Evolutionary conservation across 2,797 vertebrate species (phyloP).

Genomic region (Macropus fuliginosus): DNA sequence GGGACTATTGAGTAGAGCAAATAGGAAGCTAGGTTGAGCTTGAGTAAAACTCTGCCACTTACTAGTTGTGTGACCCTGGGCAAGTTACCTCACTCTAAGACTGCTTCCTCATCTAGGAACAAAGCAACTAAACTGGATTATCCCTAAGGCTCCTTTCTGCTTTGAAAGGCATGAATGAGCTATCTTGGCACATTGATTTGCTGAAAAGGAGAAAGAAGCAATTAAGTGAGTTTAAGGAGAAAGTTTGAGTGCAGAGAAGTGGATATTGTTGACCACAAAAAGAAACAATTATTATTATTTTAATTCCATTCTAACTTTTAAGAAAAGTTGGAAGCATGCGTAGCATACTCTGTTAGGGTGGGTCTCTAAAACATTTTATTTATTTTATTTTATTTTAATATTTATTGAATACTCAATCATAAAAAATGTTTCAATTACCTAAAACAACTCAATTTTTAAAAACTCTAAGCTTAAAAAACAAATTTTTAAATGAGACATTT

Average conservation of each 20-base stretch:
- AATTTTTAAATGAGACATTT: not conserved
- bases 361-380: not conserved
- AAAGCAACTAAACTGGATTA: not conserved
- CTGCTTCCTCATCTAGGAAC: not conserved
- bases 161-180: not conserved
- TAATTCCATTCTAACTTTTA: not conserved
- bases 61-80: not conserved
- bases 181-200: not conserved
- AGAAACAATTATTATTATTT: not conserved
- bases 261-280: not conserved
- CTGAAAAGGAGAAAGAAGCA: slow-evolving; percentile 36
- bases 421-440: not conserved
- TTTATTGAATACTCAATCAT: not conserved
- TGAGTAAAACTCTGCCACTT: not conserved
- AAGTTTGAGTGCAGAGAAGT: not conserved
- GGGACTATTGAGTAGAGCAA: not conserved
- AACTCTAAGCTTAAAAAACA: not conserved
- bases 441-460: not conserved
- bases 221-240: slow-evolving; percentile 3
- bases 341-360: not conserved
- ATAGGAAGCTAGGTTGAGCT: not conserved
- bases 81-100: not conserved
- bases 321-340: not conserved
- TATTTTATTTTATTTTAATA: not conserved
- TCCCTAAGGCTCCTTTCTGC: not conserved